Percentiles rank a stretch among this genome's conserved stretches.
These are phyloP conservation scores for Protophormia terraenovae DNA, from an alignment of 2,888 invertebrate genomes.

Conservation along the genomic window DNA sequence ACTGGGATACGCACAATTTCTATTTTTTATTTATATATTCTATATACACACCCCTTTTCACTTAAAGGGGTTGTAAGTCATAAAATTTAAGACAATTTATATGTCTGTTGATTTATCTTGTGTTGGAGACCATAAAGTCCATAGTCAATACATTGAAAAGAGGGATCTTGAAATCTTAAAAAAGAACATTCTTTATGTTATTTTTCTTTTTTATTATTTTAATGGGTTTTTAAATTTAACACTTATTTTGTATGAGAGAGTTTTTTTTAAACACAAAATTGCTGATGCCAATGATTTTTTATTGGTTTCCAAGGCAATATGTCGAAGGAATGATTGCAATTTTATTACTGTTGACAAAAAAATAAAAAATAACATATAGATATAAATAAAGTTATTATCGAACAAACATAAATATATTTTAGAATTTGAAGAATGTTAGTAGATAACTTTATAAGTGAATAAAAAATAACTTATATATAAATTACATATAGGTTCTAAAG, in stretches of 20 bases:
- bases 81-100: constrained; percentile 18
- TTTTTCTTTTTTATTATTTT: constrained; percentile 13
- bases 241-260: background rate
- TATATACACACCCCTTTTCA: background rate
- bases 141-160: background rate
- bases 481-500: too few relatives aligned
- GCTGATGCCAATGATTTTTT: constrained; percentile 23
- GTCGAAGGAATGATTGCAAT: constrained; percentile 33
- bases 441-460: too few relatives aligned
- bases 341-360: constrained; percentile 37
- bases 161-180: background rate
- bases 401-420: background rate
- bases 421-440: background rate
- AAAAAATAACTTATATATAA: too few relatives aligned
- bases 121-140: constrained; percentile 44
- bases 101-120: constrained; percentile 36
- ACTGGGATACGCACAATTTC: constrained; percentile 18
- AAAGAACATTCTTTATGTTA: background rate
- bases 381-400: constrained; percentile 19
- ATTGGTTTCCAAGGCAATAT: constrained; percentile 36
- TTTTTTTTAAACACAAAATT: background rate
- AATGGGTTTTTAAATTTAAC: constrained; percentile 22
- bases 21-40: background rate
- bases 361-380: background rate
- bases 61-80: constrained; percentile 30